Conservation (phyloP, 2,888 invertebrate species). For the Pachycephus smyrnensis region DNA sequence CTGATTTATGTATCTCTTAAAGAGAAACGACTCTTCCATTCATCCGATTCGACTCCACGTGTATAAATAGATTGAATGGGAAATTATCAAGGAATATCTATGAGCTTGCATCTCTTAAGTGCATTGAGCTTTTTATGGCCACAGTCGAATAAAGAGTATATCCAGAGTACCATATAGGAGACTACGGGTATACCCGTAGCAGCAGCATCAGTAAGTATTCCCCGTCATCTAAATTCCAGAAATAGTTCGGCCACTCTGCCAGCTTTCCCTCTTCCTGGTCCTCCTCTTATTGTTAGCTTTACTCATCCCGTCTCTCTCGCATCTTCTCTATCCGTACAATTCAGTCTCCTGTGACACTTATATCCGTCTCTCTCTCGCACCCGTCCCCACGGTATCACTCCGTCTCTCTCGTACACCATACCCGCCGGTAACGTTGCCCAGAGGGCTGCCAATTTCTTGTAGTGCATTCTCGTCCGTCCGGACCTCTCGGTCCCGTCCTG, state of each 20-base stretch:
- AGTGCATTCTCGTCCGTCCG: conserved; percentile 8
- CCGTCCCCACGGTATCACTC: background rate
- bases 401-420: background rate
- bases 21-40: background rate
- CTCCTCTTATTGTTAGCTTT: background rate
- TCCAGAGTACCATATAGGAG: background rate
- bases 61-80: background rate
- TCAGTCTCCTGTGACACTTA: background rate
- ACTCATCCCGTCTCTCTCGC: background rate
- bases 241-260: background rate
- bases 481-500: conserved; percentile 5
- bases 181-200: background rate
- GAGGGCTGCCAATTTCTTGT: conserved; percentile 6
- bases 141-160: background rate
- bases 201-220: background rate
- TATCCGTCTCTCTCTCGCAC: background rate
- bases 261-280: background rate
- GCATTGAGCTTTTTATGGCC: background rate
- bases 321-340: background rate
- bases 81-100: background rate
- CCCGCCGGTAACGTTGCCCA: background rate
- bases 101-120: background rate
- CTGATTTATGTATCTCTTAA: background rate
- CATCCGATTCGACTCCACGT: background rate
- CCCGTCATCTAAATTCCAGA: conserved; percentile 3